phyloP scores from a whole-genome alignment of 2,797 vertebrate species.

The Gallirallus australis region DNA sequence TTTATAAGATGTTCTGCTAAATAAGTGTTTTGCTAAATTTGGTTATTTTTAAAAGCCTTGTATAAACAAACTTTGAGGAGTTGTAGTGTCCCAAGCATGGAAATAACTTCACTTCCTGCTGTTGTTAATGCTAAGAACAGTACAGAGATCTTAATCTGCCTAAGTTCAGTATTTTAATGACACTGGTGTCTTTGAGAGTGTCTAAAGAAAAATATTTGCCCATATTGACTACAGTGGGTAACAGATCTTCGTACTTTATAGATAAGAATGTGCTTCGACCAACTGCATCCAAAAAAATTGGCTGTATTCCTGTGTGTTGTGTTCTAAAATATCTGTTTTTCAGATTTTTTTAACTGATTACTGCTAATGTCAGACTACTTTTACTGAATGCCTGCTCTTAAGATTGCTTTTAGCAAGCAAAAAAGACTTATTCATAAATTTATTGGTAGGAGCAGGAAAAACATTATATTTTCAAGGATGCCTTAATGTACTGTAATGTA shows the following conservation, averaged over 20 bases:
- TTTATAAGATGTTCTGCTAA: not conserved
- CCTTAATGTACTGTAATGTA: constrained; percentile 59
- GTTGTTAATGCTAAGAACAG: not conserved
- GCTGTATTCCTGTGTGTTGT: not conserved
- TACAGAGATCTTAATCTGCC: constrained; percentile 1
- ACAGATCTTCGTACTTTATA: not conserved
- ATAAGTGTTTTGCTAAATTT: not conserved
- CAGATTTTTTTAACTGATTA: not conserved
- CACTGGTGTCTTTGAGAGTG: not conserved
- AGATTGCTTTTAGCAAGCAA: constrained; percentile 35
- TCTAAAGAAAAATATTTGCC: not conserved
- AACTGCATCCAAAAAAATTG: not conserved
- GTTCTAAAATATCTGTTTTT: constrained; percentile 6
- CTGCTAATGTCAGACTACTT: not conserved
- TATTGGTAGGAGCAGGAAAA: constrained; percentile 46
- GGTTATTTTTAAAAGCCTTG: not conserved
- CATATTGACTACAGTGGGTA: not conserved
- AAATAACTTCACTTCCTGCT: constrained; percentile 15
- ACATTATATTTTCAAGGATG: constrained; percentile 60
- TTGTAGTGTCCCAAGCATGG: not conserved
- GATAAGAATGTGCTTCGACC: not conserved
- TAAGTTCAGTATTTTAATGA: constrained; percentile 28
- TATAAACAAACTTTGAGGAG: not conserved
- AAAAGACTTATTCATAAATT: constrained; percentile 42
- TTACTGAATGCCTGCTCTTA: constrained; percentile 19